Evolutionary conservation across 2,888 invertebrate genomes (phyloP), one percentile per base, ranked within the genome.

Genomic region (Oscheius sp.): DNA sequence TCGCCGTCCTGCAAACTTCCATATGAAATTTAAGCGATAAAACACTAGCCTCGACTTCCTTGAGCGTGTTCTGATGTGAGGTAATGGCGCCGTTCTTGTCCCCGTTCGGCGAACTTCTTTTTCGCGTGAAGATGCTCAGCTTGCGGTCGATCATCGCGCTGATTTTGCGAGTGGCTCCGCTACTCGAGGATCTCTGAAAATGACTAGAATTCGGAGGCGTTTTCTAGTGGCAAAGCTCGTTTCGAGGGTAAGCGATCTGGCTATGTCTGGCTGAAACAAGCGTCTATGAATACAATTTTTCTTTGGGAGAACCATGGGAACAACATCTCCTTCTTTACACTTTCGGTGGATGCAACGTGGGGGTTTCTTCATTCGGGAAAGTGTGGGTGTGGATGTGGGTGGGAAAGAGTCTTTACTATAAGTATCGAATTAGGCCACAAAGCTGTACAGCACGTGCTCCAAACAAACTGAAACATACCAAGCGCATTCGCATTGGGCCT

Each of bases 71-170:
- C 55, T 68, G 68, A 35, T 68, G 68, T 3, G 68, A 68, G 1
- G 70, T 53, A 35, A 80, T 63, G 32, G 80, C 84, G 47, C 84
- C 84, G 55, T 84, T 84, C 63, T 81, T 82, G n/a, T 81, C 81
- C 10, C 80, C 75, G 51, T 80, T 80, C 55, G 84, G 84, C 7
- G 80, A 77, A 58, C 82, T 82, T 77, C 83, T 84, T 66, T 84
- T 84, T n/a, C 88, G 58, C 42, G 88, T 88, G 81, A 88, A 82
- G 33, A 88, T 84, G 77, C 86, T 86, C 76, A 87, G 66, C 74
- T 88, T 88, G 37, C 88, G 75, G 75, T 88, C 88, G 75, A 88
- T 86, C 84, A 89, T 87, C 9, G 88, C 87, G 35, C 87, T 87
- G 51, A 88, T 88, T 77, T 88, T 88, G 1, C 88, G 76, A 7